Percentiles rank a stretch among this genome's conserved stretches.
These are phyloP conservation scores for Harpalus rubripes DNA, from an alignment of 2,888 invertebrate genomes.

Conservation along the genomic window DNA sequence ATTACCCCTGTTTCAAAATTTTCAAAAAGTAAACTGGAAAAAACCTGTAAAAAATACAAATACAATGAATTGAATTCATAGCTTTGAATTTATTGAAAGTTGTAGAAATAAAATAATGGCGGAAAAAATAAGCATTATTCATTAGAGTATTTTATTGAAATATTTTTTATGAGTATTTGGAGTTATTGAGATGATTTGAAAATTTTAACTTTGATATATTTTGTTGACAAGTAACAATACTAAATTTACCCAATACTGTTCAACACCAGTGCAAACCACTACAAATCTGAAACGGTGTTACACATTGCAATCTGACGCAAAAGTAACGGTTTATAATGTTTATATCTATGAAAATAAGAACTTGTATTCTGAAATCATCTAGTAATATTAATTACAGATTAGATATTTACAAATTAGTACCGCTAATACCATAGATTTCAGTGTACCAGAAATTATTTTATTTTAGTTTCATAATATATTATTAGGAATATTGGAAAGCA, in stretches of 20 bases:
- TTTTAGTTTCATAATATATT: constrained; percentile 40
- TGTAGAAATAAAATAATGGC: constrained; percentile 7
- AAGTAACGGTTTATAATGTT: constrained; percentile 42
- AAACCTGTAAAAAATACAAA: background rate
- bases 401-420: constrained; percentile 54
- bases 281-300: constrained; percentile 54
- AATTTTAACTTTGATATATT: constrained; percentile 55
- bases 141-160: constrained; percentile 52
- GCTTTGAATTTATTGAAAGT: background rate
- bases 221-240: constrained; percentile 57
- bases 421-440: constrained; percentile 42
- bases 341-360: constrained; percentile 46
- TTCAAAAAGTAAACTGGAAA: background rate
- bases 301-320: constrained; percentile 31
- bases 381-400: constrained; percentile 45
- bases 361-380: constrained; percentile 36
- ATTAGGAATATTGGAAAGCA: constrained; percentile 54
- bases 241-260: constrained; percentile 59
- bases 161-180: constrained; percentile 57
- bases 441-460: constrained; percentile 41
- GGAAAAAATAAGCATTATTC: constrained; percentile 22
- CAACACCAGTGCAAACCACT: constrained; percentile 59
- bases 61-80: constrained; percentile 7
- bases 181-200: constrained; percentile 56
- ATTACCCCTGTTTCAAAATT: background rate